Conservation (phyloP, 35 echinoderm and acorn worm genomes). For the Ophioderma brevispina region DNA sequence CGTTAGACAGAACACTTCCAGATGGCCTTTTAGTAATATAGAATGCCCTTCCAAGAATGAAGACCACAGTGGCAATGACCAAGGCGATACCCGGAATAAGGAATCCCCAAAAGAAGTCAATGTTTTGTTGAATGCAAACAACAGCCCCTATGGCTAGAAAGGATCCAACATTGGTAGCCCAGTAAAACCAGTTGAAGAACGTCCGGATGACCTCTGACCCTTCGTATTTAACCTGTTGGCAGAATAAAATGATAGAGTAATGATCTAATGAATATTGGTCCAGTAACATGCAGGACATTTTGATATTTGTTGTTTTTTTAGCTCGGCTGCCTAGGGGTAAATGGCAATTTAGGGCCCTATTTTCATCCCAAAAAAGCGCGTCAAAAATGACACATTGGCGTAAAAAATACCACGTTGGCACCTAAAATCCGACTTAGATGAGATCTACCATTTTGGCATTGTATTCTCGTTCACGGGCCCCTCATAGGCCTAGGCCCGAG, state of each 20-base stretch:
- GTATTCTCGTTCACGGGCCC: too few species aligned
- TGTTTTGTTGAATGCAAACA: constrained; percentile 81
- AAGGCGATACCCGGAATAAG: constrained; percentile 34
- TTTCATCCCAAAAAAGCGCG: too few species aligned
- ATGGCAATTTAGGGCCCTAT: too few species aligned
- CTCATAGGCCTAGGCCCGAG: too few species aligned
- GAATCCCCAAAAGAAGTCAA: constrained; percentile 74
- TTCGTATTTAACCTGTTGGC: constrained; percentile 79
- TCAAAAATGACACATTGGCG: too few species aligned
- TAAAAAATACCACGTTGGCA: too few species aligned
- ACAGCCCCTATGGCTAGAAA: constrained; percentile 52
- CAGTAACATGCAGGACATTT: too few species aligned
- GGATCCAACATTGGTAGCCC: constrained; percentile 93
- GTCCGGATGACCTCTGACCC: constrained; percentile 71
- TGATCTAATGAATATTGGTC: too few species aligned
- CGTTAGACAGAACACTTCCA: constrained; percentile 90
- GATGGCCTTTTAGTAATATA: constrained; percentile 77
- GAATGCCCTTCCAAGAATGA: constrained; percentile 57
- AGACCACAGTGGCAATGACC: constrained; percentile 26
- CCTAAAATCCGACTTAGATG: too few species aligned
- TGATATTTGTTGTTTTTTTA: too few species aligned
- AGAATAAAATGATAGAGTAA: constrained; percentile 46
- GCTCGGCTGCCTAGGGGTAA: too few species aligned
- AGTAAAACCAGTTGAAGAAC: constrained; percentile 99
- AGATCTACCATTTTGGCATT: too few species aligned